phyloP scores from a whole-genome alignment of 1,140 invertebrate species.

The Bradysia coprophila region DNA sequence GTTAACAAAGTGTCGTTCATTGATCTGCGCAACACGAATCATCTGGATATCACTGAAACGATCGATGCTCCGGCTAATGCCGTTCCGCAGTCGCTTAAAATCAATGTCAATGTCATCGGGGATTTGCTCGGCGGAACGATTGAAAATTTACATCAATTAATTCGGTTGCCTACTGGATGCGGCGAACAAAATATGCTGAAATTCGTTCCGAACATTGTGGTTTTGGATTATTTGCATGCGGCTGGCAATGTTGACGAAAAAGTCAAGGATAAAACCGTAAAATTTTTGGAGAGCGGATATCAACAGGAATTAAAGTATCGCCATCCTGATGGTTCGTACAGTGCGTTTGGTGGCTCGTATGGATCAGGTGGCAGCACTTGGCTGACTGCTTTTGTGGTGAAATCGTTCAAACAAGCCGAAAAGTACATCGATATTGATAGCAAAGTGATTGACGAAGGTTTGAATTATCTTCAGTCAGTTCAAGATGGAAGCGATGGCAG shows the following conservation, averaged over 20 bases:
- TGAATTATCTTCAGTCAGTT: conserved; percentile 58
- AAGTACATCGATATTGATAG: conserved; percentile 63
- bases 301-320: conserved; percentile 85
- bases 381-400: conserved; percentile 86
- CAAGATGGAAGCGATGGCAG: conserved; percentile 68
- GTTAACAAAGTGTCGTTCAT: conserved; percentile 56
- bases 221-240: conserved; percentile 48
- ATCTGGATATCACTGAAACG: conserved; percentile 27
- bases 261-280: conserved; percentile 50
- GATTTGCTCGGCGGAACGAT: conserved; percentile 61
- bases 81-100: conserved; percentile 44
- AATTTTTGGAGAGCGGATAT: conserved; percentile 70
- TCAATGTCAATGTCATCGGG: conserved; percentile 55
- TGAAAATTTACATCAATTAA: conserved; percentile 51
- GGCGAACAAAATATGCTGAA: conserved; percentile 93
- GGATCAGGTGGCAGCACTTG: conserved; percentile 73
- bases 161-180: conserved; percentile 76
- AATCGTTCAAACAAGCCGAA: conserved; percentile 68
- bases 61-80: conserved; percentile 50
- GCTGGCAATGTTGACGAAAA: conserved; percentile 18
- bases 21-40: conserved; percentile 38
- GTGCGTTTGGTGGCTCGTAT: conserved; percentile 75
- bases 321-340: conserved; percentile 83
- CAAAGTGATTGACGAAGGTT: conserved; percentile 44
- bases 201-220: conserved; percentile 78